These are phyloP conservation scores for Gulo gulo DNA, from an alignment of 2,113 vertebrate species.

Conservation along the genomic window DNA sequence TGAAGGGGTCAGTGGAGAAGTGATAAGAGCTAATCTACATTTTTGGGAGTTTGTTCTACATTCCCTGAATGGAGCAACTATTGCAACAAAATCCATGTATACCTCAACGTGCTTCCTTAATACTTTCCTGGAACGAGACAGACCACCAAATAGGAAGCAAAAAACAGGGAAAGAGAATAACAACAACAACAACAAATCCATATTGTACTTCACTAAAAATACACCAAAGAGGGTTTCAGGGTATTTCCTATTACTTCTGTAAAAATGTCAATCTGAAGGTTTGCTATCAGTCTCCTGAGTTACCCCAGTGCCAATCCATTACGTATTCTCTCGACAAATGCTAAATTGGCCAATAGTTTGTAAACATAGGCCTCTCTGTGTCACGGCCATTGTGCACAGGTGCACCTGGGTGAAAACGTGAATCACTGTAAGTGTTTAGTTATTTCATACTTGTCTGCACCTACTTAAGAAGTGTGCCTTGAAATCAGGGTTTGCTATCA, in stretches of 20 bases:
- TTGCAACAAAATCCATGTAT: neutral
- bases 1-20: neutral
- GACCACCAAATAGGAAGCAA: neutral
- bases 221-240: neutral
- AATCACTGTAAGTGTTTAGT: neutral
- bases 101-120: neutral
- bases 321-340: neutral
- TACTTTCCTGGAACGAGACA: neutral
- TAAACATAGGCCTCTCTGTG: neutral
- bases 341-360: neutral
- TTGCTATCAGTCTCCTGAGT: neutral
- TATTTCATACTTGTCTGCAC: neutral
- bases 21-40: neutral
- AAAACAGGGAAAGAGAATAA: neutral
- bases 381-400: neutral
- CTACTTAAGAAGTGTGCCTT: neutral
- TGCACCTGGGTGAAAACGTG: accelerated
- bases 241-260: neutral
- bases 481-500: neutral
- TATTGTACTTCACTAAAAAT: neutral
- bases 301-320: neutral
- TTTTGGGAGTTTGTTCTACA: neutral
- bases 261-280: neutral
- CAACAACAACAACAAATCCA: neutral
- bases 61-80: neutral